Base-by-base conservation (phyloP, 1,140 invertebrate species). In the Cyphomyrmex costatus region DNA sequence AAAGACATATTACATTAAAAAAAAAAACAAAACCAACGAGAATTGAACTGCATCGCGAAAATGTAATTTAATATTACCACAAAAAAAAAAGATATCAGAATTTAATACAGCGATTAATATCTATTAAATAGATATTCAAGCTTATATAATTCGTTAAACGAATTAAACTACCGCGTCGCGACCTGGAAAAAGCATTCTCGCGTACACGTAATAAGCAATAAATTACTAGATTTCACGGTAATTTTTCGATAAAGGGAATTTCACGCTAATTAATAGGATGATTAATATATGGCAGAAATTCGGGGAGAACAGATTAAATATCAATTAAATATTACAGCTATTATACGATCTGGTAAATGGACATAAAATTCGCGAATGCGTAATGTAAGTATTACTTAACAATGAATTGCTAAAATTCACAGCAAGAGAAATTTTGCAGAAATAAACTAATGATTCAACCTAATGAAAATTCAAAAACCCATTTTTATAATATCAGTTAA, bases 171-270 rank as follows among this genome's bases (percentile, higher is more conserved):
- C 24, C 16, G 14, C 24, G 36, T 60, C 3, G 68, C 46, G 61
- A 83, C 53, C 79, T n/a, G 79, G 68, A 83, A 74, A 74, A 83
- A 83, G 79, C 68, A 61, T 56, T 83, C 58, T 83, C 33, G 63
- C 63, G 51, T 56, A 21, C 24, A 7, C 24, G 68, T 83, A 83
- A 83, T 83, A 83, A 83, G 68, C 36, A 73, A 83, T 83, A 74
- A 83, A 83, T 83, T 83, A 73, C 53, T 83, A 83, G 68, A 74
- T 83, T 74, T 83, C 68, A 61, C 24, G 60, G 53, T 83, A 83
- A 73, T 74, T 83, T 83, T 83, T 83, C 79, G 79, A 60, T 83
- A 83, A 73, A 74, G 79, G 46, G 68, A 83, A 74, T 74, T 83
- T 83, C 21, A 56, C 16, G 33, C 65, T 80, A 80, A 80, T 80